phyloP scores from a whole-genome alignment of 1,140 invertebrate genomes.

The Drosophila albomicans region DNA sequence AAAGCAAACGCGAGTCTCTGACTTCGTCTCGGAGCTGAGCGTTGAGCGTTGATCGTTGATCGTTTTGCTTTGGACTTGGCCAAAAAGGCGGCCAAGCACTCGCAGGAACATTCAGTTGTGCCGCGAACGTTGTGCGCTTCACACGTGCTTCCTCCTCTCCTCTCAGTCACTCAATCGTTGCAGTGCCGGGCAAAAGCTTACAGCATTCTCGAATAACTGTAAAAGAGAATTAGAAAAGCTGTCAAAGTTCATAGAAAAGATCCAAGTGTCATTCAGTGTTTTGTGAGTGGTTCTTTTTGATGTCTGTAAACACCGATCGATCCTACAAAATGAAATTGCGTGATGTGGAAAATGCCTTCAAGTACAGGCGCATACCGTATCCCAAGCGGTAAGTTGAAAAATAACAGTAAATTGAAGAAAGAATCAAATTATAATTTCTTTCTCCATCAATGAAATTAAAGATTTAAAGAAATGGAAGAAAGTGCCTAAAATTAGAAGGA shows the following conservation, averaged over 20 bases:
- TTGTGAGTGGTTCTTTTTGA: constrained; percentile 1
- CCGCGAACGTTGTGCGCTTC: constrained; percentile 72
- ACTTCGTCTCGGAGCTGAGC: constrained; percentile 10
- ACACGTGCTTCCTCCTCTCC: constrained; percentile 61
- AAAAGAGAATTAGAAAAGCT: constrained; percentile 33
- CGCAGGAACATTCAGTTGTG: constrained; percentile 79
- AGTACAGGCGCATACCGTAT: constrained; percentile 82
- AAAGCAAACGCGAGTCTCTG: neutral
- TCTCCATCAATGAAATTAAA: too few species aligned
- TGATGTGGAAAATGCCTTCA: constrained; percentile 83
- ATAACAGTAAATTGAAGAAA: too few species aligned
- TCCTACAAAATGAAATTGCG: constrained; percentile 84
- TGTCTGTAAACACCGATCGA: constrained; percentile 68
- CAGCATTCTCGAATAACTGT: constrained; percentile 30
- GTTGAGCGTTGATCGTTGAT: constrained; percentile 10
- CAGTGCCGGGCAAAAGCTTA: constrained; percentile 31
- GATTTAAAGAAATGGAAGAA: too few species aligned
- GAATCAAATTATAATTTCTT: too few species aligned
- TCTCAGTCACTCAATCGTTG: constrained; percentile 12
- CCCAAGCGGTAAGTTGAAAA: constrained; percentile 79
- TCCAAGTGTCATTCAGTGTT: constrained; percentile 44
- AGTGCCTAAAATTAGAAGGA: too few species aligned
- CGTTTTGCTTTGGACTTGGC: constrained; percentile 58
- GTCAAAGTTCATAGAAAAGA: constrained; percentile 24
- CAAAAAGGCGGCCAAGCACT: constrained; percentile 78